These are phyloP conservation scores for Eolophus roseicapilla DNA, from an alignment of 2,113 vertebrate genomes.

Conservation along the genomic window DNA sequence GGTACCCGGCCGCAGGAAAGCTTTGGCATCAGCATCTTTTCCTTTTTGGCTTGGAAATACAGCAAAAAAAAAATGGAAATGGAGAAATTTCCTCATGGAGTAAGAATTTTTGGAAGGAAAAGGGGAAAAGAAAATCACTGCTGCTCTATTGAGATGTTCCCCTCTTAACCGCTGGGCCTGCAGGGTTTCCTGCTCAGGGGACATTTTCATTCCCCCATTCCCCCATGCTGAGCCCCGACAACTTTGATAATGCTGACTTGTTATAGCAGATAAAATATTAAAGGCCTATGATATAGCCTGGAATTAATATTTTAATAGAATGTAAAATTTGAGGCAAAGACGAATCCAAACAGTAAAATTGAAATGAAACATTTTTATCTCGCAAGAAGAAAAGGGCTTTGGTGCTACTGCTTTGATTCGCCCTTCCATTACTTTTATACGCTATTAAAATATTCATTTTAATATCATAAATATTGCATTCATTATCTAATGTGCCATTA, in stretches of 20 bases:
- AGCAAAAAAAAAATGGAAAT: background rate
- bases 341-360: background rate
- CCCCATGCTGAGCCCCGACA: background rate
- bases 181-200: background rate
- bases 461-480: slow-evolving; percentile 61
- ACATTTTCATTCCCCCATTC: background rate
- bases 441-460: slow-evolving; percentile 58
- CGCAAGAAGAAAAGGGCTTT: background rate
- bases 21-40: background rate
- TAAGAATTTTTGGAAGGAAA: background rate
- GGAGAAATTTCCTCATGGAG: background rate
- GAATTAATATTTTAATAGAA: slow-evolving; percentile 50
- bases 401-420: background rate
- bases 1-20: rapidly evolving
- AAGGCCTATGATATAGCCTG: background rate
- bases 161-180: rapidly evolving
- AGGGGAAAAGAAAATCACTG: background rate
- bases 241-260: background rate
- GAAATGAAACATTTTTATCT: slow-evolving; percentile 40
- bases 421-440: slow-evolving; percentile 13
- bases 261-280: slow-evolving; percentile 6
- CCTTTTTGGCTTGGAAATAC: background rate
- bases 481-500: background rate
- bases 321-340: background rate
- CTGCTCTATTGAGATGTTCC: background rate